phyloP scores from a whole-genome alignment of 1,140 invertebrate species.

The Araneus ventricosus region DNA sequence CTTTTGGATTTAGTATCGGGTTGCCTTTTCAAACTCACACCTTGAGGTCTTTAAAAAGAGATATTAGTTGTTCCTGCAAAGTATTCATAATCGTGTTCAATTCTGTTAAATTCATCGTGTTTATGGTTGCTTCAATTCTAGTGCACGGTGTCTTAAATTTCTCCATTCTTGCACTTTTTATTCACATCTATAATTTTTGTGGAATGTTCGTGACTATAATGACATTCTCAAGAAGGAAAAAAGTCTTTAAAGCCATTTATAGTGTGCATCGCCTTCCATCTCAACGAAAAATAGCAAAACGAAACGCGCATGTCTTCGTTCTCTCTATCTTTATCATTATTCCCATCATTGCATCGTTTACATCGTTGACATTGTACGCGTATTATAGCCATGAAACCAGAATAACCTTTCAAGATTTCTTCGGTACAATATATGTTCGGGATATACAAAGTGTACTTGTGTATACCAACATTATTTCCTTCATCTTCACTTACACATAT shows the following conservation, averaged over 20 bases:
- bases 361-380: neutral
- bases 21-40: neutral
- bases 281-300: too few relatives aligned
- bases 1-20: neutral
- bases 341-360: neutral
- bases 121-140: neutral
- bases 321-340: neutral
- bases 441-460: neutral
- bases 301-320: neutral
- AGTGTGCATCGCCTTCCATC: neutral
- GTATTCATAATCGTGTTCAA: neutral
- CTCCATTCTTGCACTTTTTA: neutral
- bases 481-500: neutral
- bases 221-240: neutral
- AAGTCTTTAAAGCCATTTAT: neutral
- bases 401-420: neutral
- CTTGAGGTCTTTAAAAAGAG: neutral
- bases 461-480: neutral
- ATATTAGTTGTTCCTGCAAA: neutral
- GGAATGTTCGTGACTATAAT: neutral
- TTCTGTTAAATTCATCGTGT: neutral
- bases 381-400: neutral
- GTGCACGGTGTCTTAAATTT: neutral
- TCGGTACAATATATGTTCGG: neutral
- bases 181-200: neutral